phyloP scores from a whole-genome alignment of 2,113 vertebrate genomes.

The Melanostigma gelatinosum region DNA sequence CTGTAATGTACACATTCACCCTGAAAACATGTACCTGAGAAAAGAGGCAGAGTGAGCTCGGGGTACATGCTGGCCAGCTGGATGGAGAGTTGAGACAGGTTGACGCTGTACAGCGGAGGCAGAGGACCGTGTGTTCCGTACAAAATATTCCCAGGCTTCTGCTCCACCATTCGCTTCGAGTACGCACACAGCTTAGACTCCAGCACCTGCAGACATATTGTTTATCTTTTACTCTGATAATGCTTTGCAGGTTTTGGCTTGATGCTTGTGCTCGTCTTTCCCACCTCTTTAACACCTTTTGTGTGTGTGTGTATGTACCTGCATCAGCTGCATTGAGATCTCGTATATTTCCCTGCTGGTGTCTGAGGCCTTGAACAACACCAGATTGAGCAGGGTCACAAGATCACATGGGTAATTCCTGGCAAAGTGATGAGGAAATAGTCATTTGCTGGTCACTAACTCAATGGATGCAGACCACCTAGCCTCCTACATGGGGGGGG shows the following conservation, averaged over 20 bases:
- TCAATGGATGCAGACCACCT: background rate
- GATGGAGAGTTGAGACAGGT: conserved; percentile 90
- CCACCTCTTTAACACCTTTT: background rate
- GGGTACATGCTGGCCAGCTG: conserved; percentile 98
- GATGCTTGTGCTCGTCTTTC: background rate
- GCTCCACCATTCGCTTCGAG: conserved; percentile 94
- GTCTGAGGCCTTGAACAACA: conserved; percentile 98
- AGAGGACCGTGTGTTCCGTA: conserved; percentile 94
- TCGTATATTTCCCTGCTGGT: conserved; percentile 98
- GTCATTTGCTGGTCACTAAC: background rate
- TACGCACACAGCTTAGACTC: conserved; percentile 96
- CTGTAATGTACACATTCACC: background rate
- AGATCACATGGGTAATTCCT: conserved; percentile 99
- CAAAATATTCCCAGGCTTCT: conserved; percentile 93
- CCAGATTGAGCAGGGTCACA: conserved; percentile 94
- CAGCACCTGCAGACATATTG: conserved; percentile 85
- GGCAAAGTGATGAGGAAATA: conserved; percentile 25
- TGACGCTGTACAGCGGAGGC: conserved; percentile 95
- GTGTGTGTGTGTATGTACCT: conserved; percentile 82
- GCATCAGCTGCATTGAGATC: conserved; percentile 99
- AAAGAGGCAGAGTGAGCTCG: conserved; percentile 96
- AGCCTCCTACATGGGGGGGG: background rate
- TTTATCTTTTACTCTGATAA: conserved; percentile 1
- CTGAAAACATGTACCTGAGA: conserved; percentile 88
- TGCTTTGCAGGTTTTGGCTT: background rate